Evolutionary conservation across 2,113 vertebrate species (phyloP).

Genomic region (Colaptes auratus): DNA sequence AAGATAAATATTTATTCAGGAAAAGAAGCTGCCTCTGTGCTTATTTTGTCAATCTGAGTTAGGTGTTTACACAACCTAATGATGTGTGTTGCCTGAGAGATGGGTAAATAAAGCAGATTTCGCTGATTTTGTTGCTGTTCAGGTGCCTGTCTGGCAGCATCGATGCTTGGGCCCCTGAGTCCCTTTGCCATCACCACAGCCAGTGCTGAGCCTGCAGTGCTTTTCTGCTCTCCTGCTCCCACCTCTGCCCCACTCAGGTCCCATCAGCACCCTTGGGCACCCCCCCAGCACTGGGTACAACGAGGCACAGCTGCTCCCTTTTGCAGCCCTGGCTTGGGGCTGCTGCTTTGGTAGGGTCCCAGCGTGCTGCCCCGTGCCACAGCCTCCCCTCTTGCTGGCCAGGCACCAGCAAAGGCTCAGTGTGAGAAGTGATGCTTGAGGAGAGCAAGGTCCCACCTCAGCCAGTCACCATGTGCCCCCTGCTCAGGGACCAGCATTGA

Average conservation of each 20-base stretch:
- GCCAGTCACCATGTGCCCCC: fast-evolving
- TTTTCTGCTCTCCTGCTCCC: background rate
- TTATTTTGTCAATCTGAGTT: constrained; percentile 24
- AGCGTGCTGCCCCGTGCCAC: fast-evolving
- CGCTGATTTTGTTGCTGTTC: background rate
- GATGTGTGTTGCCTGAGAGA: constrained; percentile 22
- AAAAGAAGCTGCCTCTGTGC: constrained; percentile 3
- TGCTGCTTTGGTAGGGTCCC: background rate
- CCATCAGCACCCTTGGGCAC: background rate
- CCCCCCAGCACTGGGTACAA: fast-evolving
- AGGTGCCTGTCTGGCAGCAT: background rate
- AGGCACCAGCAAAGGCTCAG: fast-evolving
- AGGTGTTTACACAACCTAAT: constrained; percentile 64
- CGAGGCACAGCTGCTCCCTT: fast-evolving
- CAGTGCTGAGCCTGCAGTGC: fast-evolving
- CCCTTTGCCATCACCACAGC: no score
- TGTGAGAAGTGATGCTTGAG: background rate
- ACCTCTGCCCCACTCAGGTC: background rate
- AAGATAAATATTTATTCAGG: constrained; percentile 1
- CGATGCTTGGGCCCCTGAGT: fast-evolving
- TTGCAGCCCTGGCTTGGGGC: background rate
- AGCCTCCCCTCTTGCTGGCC: background rate
- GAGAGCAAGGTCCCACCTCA: fast-evolving
- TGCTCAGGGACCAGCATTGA: background rate
- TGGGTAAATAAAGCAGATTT: constrained; percentile 32